Evolutionary conservation across 1,140 invertebrate species (phyloP), one percentile per base, ranked within the genome.

Genomic region (Drosophila athabasca): DNA sequence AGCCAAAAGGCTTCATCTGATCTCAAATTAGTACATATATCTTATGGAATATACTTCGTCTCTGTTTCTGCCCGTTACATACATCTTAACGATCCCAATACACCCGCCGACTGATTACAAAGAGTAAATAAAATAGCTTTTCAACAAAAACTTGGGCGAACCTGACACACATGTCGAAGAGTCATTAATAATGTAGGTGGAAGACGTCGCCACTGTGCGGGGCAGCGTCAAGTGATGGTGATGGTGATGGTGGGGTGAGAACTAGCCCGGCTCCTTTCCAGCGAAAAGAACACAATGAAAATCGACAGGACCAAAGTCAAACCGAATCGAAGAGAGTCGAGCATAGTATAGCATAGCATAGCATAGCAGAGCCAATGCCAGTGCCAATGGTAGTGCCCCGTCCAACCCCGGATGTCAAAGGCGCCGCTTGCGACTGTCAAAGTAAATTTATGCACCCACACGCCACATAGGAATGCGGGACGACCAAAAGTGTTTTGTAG

Each of bases 111-210:
- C 11, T 13, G 35, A 11, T 39, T 13, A n/a, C 49, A 64, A 83
- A 79, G 88, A 88, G 82, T 88, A 88, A 89, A 83, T 89, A 88
- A 88, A 88, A 89, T 89, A 79, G 84, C 76, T 88, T 88, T 88
- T 88, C 83, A 88, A 83, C 83, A 55, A 88, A 39, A 88, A 89
- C 79, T 83, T 89, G 65, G 11, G 61, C 79, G 79, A 88, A 79
- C 76, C 84, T 88, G 83, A 87, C 83, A 87, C 83, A 88, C 83
- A 88, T 89, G 83, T 89, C 83, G 79, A 83, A 58, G 62, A 79
- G 83, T 83, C 83, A 88, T 88, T 88, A 88, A 88, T 88, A 88
- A 88, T 88, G 79, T 71, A 88, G 83, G 57, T 69, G 68, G 71
- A 69, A 76, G 71, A 65, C 79, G 54, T 57, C 13, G 51, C 48